These are phyloP conservation scores for Slavum lentiscoides DNA, from an alignment of 2,888 invertebrate species.

Conservation along the genomic window DNA sequence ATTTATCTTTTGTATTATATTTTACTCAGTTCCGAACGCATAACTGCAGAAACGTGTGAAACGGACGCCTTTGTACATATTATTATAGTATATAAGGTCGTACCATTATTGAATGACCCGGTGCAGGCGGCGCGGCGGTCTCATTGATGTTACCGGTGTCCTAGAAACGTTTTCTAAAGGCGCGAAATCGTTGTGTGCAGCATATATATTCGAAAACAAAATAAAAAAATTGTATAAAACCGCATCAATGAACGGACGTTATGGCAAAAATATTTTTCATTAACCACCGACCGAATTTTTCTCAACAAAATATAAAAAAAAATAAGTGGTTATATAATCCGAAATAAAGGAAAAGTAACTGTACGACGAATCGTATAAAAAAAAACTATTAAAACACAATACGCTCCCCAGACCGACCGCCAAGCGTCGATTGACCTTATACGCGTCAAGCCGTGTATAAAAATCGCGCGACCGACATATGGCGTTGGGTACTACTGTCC, in stretches of 20 bases:
- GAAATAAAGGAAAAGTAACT: conserved; percentile 23
- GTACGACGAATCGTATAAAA: background rate
- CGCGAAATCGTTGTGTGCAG: background rate
- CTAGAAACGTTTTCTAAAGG: conserved; percentile 31
- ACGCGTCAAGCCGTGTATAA: background rate
- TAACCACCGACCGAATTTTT: background rate
- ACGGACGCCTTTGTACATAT: conserved; percentile 1
- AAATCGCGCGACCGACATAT: conserved; percentile 34
- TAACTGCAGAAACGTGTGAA: conserved; percentile 37
- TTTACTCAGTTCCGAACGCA: background rate
- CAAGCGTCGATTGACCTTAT: conserved; percentile 33
- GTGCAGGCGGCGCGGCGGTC: conserved; percentile 27
- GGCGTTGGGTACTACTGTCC: conserved; percentile 1
- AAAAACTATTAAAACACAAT: conserved; percentile 42
- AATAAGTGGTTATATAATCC: background rate
- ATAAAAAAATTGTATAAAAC: background rate
- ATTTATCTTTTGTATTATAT: background rate
- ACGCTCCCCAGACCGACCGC: background rate
- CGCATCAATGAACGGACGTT: conserved; percentile 15
- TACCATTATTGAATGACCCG: conserved; percentile 3
- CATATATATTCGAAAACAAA: no score
- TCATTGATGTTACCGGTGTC: conserved; percentile 27
- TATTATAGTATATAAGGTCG: no score
- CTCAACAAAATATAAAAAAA: background rate
- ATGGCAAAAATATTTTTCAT: background rate